Percentiles rank a stretch among this genome's conserved stretches.
phyloP scores from a whole-genome alignment of 1,140 invertebrate species.

The Lucilia cuprina region DNA sequence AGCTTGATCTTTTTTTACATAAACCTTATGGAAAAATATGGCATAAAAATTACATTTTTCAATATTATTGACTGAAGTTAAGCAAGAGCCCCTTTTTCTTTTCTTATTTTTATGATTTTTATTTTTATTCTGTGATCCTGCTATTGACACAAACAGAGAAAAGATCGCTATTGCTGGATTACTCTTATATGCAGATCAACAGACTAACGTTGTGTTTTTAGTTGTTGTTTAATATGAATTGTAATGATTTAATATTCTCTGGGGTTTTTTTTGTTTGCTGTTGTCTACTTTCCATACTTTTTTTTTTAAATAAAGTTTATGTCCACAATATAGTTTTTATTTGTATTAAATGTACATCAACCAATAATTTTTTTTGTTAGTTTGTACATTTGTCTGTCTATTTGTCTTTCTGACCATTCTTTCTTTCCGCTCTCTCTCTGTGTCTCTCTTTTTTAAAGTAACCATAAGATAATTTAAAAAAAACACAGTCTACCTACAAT shows the following conservation, averaged over 20 bases:
- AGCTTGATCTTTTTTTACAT: neutral
- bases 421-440: neutral
- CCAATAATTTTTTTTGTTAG: neutral
- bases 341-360: neutral
- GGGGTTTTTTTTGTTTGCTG: neutral
- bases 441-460: neutral
- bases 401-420: neutral
- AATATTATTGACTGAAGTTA: neutral
- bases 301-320: neutral
- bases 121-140: neutral
- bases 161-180: neutral
- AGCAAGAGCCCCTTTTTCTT: neutral
- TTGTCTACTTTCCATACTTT: neutral
- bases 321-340: neutral
- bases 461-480: neutral
- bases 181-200: neutral
- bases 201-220: neutral
- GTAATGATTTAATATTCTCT: neutral
- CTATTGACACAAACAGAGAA: neutral
- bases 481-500: neutral
- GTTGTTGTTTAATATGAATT: neutral
- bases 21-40: no score
- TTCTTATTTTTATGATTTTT: neutral
- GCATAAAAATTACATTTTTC: neutral
- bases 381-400: neutral